Percentiles rank a stretch among this genome's conserved stretches.
These are phyloP conservation scores for Castor canadensis DNA, from an alignment of 2,113 vertebrate species.

Conservation along the genomic window DNA sequence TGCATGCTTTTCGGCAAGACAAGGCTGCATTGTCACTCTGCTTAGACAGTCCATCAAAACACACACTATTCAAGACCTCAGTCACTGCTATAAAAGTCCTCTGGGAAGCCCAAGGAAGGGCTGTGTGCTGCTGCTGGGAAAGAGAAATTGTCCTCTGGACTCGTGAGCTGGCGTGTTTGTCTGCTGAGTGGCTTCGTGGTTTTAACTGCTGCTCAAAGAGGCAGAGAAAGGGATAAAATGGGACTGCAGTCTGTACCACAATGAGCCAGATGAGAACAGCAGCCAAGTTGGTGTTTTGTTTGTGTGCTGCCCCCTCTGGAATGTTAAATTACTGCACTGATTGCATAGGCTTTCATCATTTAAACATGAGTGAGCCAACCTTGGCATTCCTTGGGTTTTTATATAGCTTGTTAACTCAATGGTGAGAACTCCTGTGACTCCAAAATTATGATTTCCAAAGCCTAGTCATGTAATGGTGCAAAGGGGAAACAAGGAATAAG, in stretches of 20 bases:
- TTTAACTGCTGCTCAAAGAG: constrained; percentile 54
- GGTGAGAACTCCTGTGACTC: neutral
- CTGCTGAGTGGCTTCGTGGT: constrained; percentile 66
- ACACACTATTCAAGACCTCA: neutral
- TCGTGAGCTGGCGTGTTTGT: constrained; percentile 35
- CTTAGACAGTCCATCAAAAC: constrained; percentile 39
- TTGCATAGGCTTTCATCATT: neutral
- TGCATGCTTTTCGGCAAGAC: neutral
- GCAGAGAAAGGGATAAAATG: constrained; percentile 50
- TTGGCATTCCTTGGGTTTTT: neutral
- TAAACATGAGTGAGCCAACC: neutral
- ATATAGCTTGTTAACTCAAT: neutral
- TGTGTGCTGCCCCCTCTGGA: constrained; percentile 14
- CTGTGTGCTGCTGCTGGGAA: constrained; percentile 61
- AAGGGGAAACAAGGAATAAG: neutral
- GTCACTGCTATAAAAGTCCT: neutral
- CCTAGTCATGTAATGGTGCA: neutral
- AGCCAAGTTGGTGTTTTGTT: constrained; percentile 28
- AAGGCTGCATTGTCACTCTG: constrained; percentile 6
- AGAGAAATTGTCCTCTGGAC: constrained; percentile 60
- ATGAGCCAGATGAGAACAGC: neutral
- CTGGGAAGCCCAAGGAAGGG: constrained; percentile 51
- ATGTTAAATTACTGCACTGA: neutral
- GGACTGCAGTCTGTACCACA: constrained; percentile 33
- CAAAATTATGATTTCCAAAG: neutral